Conservation (phyloP, 2,113 vertebrate genomes). For the Asarcornis scutulata region DNA sequence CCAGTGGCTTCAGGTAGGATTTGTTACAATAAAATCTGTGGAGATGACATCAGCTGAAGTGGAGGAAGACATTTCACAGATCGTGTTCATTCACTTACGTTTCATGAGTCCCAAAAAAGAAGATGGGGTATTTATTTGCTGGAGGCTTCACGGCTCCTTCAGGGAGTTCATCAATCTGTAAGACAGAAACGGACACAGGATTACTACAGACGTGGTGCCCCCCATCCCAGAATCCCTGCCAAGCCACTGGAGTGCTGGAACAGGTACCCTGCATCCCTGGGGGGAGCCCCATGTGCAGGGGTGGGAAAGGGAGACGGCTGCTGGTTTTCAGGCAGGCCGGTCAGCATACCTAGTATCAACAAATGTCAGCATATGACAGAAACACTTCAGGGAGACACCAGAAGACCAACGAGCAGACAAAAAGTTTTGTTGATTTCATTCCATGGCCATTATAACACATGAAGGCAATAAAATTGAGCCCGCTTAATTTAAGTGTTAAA, state of each 20-base stretch:
- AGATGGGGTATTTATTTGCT: slow-evolving; percentile 98
- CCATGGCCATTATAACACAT: background rate
- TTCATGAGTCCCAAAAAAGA: slow-evolving; percentile 98
- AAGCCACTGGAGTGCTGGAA: background rate
- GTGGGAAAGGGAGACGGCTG: background rate
- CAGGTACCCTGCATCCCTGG: background rate
- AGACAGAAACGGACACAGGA: slow-evolving; percentile 43
- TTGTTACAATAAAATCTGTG: background rate
- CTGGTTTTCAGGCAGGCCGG: background rate
- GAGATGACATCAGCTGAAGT: background rate
- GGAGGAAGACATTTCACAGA: background rate
- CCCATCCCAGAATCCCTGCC: background rate
- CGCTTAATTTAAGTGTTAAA: slow-evolving; percentile 29
- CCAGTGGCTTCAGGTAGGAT: background rate
- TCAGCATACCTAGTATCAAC: background rate
- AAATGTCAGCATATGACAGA: background rate
- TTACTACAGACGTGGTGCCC: background rate
- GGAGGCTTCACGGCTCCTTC: slow-evolving; percentile 98
- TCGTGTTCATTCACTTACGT: slow-evolving; percentile 82
- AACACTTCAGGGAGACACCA: background rate
- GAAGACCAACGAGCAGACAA: background rate
- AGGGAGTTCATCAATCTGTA: slow-evolving; percentile 96
- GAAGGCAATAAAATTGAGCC: slow-evolving; percentile 24
- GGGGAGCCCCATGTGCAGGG: background rate
- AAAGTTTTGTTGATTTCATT: slow-evolving; percentile 6